phyloP scores from a whole-genome alignment of 2,113 vertebrate species.

The Porphyrio hochstetteri region DNA sequence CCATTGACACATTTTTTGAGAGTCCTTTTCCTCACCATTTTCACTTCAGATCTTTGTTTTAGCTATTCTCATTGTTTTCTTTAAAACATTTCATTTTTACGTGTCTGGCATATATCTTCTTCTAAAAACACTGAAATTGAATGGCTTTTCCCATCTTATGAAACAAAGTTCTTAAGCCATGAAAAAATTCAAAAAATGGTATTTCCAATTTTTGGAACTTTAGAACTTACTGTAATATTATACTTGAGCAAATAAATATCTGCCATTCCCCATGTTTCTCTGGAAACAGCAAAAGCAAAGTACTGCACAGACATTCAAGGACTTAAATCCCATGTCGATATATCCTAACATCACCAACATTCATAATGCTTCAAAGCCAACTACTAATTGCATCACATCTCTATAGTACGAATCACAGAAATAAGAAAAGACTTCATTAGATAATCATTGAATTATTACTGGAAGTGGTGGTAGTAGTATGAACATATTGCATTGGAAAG shows the following conservation, averaged over 20 bases:
- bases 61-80: not conserved
- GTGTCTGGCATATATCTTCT: fast-evolving
- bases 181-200: not conserved
- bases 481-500: not conserved
- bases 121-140: not conserved
- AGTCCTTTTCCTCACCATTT: not conserved
- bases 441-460: not conserved
- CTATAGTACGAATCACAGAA: not conserved
- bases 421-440: not conserved
- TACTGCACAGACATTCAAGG: not conserved
- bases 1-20: not conserved
- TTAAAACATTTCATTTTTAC: not conserved
- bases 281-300: not conserved
- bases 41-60: not conserved
- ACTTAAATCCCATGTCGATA: not conserved
- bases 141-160: not conserved
- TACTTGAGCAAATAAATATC: not conserved
- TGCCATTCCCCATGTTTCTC: not conserved
- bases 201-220: not conserved
- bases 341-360: not conserved
- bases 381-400: not conserved
- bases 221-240: not conserved
- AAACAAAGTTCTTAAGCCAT: not conserved
- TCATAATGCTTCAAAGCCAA: not conserved
- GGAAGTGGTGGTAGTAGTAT: not conserved